phyloP scores from a whole-genome alignment of 2,113 vertebrate genomes.

The Morphnarchus princeps region DNA sequence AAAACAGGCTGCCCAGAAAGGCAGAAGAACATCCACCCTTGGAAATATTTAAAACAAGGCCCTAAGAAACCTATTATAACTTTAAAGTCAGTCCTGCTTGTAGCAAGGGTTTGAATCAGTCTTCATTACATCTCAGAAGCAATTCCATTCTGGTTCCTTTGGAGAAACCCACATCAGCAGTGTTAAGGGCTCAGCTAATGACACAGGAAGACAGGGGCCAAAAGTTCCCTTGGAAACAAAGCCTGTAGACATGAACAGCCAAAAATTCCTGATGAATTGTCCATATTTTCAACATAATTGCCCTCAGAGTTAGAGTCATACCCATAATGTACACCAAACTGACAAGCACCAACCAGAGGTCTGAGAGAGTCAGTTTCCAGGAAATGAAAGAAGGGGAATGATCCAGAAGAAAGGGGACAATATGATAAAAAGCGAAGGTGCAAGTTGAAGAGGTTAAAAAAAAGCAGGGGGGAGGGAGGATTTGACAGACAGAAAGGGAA shows the following conservation, averaged over 20 bases:
- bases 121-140: neutral
- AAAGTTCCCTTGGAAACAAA: neutral
- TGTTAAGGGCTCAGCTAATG: neutral
- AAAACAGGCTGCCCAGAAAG: neutral
- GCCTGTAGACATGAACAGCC: neutral
- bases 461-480: fast-evolving
- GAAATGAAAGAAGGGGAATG: neutral
- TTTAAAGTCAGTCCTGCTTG: neutral
- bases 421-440: neutral
- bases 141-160: neutral
- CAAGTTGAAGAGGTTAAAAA: neutral
- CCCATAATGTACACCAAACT: neutral
- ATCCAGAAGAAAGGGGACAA: neutral
- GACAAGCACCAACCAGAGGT: neutral
- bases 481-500: neutral
- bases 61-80: neutral
- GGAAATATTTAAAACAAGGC: neutral
- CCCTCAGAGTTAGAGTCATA: neutral
- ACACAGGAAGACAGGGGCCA: neutral
- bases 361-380: neutral
- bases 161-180: neutral
- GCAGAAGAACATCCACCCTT: neutral
- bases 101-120: neutral
- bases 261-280: neutral
- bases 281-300: neutral